phyloP scores from a whole-genome alignment of 2,113 vertebrate species.

The Anarrhichthys ocellatus region DNA sequence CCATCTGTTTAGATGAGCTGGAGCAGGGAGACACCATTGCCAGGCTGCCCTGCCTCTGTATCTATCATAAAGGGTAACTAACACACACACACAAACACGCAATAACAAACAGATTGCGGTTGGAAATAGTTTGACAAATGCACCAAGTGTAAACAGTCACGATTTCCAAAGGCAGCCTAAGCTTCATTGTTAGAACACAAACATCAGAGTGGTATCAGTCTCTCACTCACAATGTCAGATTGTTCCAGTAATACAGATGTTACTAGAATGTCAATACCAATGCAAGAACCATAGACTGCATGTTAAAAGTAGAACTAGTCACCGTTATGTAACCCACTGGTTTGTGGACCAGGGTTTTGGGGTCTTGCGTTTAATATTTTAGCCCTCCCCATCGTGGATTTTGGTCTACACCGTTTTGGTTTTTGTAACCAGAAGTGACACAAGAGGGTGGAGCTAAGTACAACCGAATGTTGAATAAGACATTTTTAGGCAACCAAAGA shows the following conservation, averaged over 20 bases:
- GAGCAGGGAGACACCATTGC: slow-evolving; percentile 98
- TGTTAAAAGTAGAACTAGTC: background rate
- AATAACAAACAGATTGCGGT: background rate
- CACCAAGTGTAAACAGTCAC: background rate
- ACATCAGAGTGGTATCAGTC: background rate
- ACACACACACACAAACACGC: slow-evolving; percentile 1
- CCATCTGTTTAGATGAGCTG: slow-evolving; percentile 97
- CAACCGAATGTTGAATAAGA: background rate
- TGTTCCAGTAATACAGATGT: background rate
- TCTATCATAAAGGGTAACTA: slow-evolving; percentile 98
- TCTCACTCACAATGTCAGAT: background rate
- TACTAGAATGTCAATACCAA: background rate
- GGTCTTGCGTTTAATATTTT: background rate
- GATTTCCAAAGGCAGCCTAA: background rate
- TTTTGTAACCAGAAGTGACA: too few species aligned
- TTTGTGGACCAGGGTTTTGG: background rate
- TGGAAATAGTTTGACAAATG: background rate
- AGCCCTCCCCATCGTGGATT: too few species aligned
- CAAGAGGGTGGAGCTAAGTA: background rate
- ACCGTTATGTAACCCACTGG: background rate
- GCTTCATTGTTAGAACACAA: background rate
- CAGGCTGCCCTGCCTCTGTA: slow-evolving; percentile 96
- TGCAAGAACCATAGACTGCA: background rate
- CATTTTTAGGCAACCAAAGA: background rate
- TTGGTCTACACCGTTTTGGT: too few species aligned